Evolutionary conservation across 1,140 invertebrate species (phyloP).

Genomic region (Bradysia coprophila): DNA sequence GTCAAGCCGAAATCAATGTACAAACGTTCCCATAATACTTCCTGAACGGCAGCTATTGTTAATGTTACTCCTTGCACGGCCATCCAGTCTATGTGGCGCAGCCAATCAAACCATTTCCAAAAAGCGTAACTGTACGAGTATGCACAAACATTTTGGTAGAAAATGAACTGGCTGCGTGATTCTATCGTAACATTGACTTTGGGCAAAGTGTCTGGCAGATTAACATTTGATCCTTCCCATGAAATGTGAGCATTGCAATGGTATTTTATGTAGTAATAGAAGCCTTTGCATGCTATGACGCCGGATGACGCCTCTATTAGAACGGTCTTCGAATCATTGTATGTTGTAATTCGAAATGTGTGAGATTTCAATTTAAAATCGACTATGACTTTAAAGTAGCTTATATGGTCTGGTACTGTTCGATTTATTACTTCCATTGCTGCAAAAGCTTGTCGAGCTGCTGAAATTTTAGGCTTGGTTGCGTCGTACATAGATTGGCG

Average conservation of each 20-base stretch:
- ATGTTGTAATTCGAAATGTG: too few species aligned
- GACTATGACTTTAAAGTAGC: too few species aligned
- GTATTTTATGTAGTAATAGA: slow-evolving; percentile 77
- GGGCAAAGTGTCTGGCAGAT: slow-evolving; percentile 35
- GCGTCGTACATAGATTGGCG: too few species aligned
- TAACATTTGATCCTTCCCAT: slow-evolving; percentile 55
- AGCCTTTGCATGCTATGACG: slow-evolving; percentile 63
- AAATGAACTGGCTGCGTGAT: slow-evolving; percentile 21
- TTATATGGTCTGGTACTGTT: too few species aligned
- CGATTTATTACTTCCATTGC: too few species aligned
- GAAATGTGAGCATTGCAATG: slow-evolving; percentile 65
- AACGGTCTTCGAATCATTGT: too few species aligned
- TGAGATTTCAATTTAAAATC: too few species aligned
- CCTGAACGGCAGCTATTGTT: slow-evolving; percentile 77
- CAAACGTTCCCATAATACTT: slow-evolving; percentile 66
- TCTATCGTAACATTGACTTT: slow-evolving; percentile 34
- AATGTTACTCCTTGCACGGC: slow-evolving; percentile 85
- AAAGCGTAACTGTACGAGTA: slow-evolving; percentile 80
- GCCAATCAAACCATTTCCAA: slow-evolving; percentile 73
- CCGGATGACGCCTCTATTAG: slow-evolving; percentile 54
- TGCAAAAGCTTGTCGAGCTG: too few species aligned
- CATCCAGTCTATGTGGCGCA: slow-evolving; percentile 91
- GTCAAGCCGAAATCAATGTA: slow-evolving; percentile 58
- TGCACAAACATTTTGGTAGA: slow-evolving; percentile 90
- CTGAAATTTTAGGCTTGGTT: too few species aligned